These are phyloP conservation scores for Anthoptus insignis DNA, from an alignment of 2,888 invertebrate species.

Conservation along the genomic window DNA sequence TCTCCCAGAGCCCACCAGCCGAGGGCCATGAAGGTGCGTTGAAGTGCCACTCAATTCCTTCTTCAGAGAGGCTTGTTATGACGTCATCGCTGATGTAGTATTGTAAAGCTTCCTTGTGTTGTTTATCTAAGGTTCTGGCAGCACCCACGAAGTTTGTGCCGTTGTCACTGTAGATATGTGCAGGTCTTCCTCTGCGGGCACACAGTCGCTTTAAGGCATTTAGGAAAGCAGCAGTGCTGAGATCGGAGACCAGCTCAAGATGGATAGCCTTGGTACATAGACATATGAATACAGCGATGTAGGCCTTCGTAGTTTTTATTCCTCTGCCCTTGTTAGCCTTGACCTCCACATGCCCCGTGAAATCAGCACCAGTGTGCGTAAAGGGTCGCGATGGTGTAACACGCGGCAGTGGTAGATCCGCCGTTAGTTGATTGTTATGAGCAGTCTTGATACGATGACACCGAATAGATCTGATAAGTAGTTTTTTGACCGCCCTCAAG, in stretches of 20 bases:
- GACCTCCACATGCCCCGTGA: not conserved
- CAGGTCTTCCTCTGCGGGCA: not conserved
- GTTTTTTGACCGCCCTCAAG: too few species aligned
- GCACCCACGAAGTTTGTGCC: conserved; percentile 6
- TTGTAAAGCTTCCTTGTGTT: not conserved
- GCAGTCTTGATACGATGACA: not conserved
- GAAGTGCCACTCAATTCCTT: not conserved
- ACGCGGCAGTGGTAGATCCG: not conserved
- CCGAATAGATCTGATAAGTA: too few species aligned
- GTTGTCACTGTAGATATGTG: conserved; percentile 13
- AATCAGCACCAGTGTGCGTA: not conserved
- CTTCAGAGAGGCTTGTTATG: not conserved
- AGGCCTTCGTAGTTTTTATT: not conserved
- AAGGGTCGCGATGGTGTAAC: not conserved
- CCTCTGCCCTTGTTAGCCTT: not conserved
- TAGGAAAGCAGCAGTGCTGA: not conserved
- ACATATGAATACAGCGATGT: not conserved
- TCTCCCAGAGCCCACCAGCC: not conserved
- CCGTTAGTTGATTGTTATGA: not conserved
- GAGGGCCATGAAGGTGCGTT: not conserved
- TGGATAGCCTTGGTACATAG: not conserved
- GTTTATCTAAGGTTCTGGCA: not conserved
- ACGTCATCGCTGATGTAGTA: not conserved
- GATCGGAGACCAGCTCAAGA: not conserved
- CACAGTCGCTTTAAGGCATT: not conserved